Evolutionary conservation across 2,797 vertebrate species (phyloP), one percentile per base, ranked within the genome.

Genomic region (Pangasius sanitwongsei): DNA sequence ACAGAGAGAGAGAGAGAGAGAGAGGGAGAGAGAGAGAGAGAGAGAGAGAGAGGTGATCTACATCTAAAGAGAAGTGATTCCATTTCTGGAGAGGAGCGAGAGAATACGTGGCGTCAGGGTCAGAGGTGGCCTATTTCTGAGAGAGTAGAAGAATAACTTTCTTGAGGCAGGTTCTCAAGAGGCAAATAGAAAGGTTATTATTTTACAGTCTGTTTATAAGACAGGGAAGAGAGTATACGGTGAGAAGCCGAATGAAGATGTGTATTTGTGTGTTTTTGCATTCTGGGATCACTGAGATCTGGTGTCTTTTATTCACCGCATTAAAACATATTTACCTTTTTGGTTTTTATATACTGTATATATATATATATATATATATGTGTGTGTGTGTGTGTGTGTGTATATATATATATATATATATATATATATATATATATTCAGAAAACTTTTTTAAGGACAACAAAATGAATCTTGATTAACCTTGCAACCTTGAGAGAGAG

Each of bases 151-250:
- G 65, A 89, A 91, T 89, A 87, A 86, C 63, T 31, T 85, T 65
- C 87, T 87, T 28, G 6, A 83, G 77, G 37, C 83, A 86, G 63
- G 85, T 89, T 91, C 87, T 87, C 82, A 86, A 57, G 86, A 91
- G 75, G 72, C 87, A 89, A 92, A 92, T 88, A 82, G 41, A 89
- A 88, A 87, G 72, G 87, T 77, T 87, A 89, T 91, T 90, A 89
- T 87, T 87, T 92, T 88, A 89, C 25, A 41, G 74, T 89, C 80
- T 84, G 77, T 87, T 89, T 87, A 85, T 90, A 85, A 83, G 55
- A 88, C 77, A 41, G 34, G 55, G 6, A 61, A 65, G 65, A 50
- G 20, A 28, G 25, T 86, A 86, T 61, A 65, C 41, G 15, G 65
- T 59, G n/a, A 41, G 67, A 75, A 31, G 34, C 48, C 16, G 59